These are phyloP conservation scores for Scaptomyza flava DNA, from an alignment of 2,888 invertebrate genomes.

Conservation along the genomic window DNA sequence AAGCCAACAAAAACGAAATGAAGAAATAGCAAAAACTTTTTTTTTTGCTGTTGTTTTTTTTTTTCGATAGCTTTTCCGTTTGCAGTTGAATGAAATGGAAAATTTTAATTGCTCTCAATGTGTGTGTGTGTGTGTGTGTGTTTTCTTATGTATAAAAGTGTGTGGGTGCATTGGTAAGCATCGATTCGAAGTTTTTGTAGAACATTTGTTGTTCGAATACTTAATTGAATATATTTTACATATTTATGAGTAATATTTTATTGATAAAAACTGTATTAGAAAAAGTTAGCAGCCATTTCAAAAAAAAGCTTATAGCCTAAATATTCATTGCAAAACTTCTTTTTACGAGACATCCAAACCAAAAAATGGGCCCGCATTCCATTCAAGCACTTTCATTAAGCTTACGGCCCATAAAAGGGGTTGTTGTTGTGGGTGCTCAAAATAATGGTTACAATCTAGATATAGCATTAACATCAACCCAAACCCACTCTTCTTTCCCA, in stretches of 20 bases:
- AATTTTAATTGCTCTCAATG: constrained; percentile 80
- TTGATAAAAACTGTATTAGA: neutral
- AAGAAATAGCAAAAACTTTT: constrained; percentile 54
- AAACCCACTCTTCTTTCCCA: constrained; percentile 6
- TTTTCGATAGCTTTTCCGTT: constrained; percentile 57
- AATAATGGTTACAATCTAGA: neutral
- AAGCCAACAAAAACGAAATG: constrained; percentile 35
- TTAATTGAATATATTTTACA: constrained; percentile 6
- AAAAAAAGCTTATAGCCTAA: neutral
- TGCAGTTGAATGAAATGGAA: constrained; percentile 82
- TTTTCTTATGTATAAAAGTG: constrained; percentile 15
- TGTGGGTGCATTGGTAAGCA: constrained; percentile 9
- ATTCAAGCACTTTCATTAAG: constrained; percentile 18
- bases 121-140: constrained; percentile 3
- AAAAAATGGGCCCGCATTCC: too few relatives aligned
- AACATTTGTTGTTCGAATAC: neutral
- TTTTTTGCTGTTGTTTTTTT: neutral
- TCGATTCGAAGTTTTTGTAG: constrained; percentile 12
- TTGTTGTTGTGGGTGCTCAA: constrained; percentile 30
- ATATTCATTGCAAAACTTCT: neutral
- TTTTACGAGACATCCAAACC: too few relatives aligned
- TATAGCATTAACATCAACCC: neutral
- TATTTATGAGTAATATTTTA: constrained; percentile 1
- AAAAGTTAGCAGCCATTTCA: neutral
- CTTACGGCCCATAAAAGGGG: constrained; percentile 43